Evolutionary conservation across 1,140 invertebrate species (phyloP).

Genomic region (Vanessa atalanta): DNA sequence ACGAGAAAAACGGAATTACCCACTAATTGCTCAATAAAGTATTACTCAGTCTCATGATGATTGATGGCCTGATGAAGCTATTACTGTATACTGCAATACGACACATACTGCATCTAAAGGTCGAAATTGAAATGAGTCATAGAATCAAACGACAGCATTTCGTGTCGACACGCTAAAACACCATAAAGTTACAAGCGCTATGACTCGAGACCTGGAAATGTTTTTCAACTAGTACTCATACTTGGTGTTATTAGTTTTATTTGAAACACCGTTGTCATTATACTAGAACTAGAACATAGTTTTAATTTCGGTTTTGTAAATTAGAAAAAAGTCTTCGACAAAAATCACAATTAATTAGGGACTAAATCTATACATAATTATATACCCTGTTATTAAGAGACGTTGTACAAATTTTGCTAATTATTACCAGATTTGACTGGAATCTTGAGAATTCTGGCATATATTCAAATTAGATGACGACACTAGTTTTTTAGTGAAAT

Average conservation of each 20-base stretch:
- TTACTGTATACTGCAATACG: slow-evolving; percentile 32
- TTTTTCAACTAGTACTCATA: slow-evolving; percentile 15
- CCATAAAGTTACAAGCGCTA: slow-evolving; percentile 41
- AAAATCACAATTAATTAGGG: no score
- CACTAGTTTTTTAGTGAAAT: slow-evolving; percentile 30
- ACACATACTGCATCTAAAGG: slow-evolving; percentile 36
- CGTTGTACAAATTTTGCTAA: background rate
- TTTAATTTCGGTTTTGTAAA: no score
- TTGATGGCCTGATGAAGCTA: slow-evolving; percentile 32
- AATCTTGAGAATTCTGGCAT: slow-evolving; percentile 41
- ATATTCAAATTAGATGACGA: slow-evolving; percentile 49
- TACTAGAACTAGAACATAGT: background rate
- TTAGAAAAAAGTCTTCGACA: no score
- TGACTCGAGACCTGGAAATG: slow-evolving; percentile 23
- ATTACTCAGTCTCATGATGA: slow-evolving; percentile 36
- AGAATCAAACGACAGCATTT: slow-evolving; percentile 36
- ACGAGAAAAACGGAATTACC: slow-evolving; percentile 32
- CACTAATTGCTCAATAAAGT: slow-evolving; percentile 34
- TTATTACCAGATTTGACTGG: slow-evolving; percentile 28
- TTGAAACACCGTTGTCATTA: background rate
- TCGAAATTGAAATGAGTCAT: slow-evolving; percentile 44
- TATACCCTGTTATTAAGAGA: background rate
- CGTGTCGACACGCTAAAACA: slow-evolving; percentile 50
- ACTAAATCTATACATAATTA: background rate
- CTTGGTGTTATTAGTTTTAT: slow-evolving; percentile 7